A percentile compares a stretch with the other conserved stretches of the same genome.
Evolutionary conservation across 64 coral and sea anemone genomes (phyloP).

Genomic region (Montipora capricornis): DNA sequence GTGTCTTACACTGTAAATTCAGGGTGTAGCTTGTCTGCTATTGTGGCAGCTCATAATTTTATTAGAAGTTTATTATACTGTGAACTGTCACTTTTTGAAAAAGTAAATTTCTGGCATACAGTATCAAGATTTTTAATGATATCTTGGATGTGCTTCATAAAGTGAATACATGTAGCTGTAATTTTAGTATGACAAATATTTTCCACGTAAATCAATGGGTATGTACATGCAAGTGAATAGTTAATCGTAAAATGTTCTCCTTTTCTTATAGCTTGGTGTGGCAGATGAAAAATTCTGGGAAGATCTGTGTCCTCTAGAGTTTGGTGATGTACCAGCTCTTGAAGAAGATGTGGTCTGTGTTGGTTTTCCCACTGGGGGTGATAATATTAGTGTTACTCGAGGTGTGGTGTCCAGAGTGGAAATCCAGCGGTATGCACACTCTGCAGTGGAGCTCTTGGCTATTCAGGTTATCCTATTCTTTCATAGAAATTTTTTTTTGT

Average conservation of each 20-base stretch:
- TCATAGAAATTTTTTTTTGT: neutral
- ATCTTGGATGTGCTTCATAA: no score
- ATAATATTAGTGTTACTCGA: slow-evolving; percentile 93
- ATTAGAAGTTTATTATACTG: no score
- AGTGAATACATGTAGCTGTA: no score
- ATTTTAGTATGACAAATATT: no score
- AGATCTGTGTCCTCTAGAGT: slow-evolving; percentile 85
- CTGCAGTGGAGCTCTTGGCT: slow-evolving; percentile 87
- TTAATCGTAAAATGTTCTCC: neutral
- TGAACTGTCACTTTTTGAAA: no score
- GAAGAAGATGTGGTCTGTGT: slow-evolving; percentile 97
- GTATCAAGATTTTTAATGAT: no score
- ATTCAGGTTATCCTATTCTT: slow-evolving; percentile 73
- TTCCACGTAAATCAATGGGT: no score
- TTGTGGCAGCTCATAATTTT: no score
- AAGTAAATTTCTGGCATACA: no score
- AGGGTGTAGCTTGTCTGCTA: no score
- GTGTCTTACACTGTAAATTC: no score
- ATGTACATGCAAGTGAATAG: neutral
- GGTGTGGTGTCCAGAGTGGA: slow-evolving; percentile 92
- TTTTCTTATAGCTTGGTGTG: slow-evolving; percentile 79
- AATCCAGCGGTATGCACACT: slow-evolving; percentile 94
- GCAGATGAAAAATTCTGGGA: slow-evolving; percentile 96
- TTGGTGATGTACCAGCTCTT: slow-evolving; percentile 84
- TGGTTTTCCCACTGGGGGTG: slow-evolving; percentile 93